These are phyloP conservation scores for Caenorhabditis japonica DNA, from an alignment of 2,888 invertebrate genomes.

Conservation along the genomic window DNA sequence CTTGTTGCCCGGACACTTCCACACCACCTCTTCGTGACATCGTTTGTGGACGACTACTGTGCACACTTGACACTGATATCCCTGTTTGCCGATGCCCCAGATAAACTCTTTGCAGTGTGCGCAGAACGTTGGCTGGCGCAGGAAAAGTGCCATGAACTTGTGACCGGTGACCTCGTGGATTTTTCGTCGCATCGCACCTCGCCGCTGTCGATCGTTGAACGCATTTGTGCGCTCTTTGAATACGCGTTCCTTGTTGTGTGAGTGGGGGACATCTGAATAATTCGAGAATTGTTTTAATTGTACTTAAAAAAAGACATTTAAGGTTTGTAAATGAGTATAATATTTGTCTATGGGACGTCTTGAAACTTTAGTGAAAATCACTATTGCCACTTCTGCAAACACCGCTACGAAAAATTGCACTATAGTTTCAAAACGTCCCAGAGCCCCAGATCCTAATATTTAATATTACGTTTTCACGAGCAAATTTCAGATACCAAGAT, in stretches of 20 bases:
- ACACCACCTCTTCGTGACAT: conserved; percentile 95
- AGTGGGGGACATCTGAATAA: conserved; percentile 38
- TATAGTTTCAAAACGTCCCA: too few relatives aligned
- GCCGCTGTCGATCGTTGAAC: conserved; percentile 87
- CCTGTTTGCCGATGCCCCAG: conserved; percentile 83
- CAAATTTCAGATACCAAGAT: too few relatives aligned
- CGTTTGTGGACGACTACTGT: conserved; percentile 99
- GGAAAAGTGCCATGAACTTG: conserved; percentile 99
- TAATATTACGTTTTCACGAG: too few relatives aligned
- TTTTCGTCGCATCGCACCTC: conserved; percentile 96
- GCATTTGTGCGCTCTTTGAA: conserved; percentile 92
- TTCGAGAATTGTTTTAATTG: not conserved
- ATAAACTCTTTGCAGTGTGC: conserved; percentile 99
- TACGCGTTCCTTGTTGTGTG: conserved; percentile 82
- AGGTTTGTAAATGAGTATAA: not conserved
- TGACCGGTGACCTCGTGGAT: conserved; percentile 93
- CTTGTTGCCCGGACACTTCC: conserved; percentile 98
- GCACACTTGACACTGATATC: conserved; percentile 86
- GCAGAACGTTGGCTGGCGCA: conserved; percentile 99
- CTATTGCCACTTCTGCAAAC: too few relatives aligned
- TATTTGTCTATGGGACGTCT: too few relatives aligned
- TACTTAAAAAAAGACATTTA: not conserved
- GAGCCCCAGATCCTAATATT: too few relatives aligned
- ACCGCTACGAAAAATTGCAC: not conserved
- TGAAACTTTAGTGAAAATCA: too few relatives aligned